Evolutionary conservation across 2,797 vertebrate species (phyloP).

Genomic region (Xenopus petersii): DNA sequence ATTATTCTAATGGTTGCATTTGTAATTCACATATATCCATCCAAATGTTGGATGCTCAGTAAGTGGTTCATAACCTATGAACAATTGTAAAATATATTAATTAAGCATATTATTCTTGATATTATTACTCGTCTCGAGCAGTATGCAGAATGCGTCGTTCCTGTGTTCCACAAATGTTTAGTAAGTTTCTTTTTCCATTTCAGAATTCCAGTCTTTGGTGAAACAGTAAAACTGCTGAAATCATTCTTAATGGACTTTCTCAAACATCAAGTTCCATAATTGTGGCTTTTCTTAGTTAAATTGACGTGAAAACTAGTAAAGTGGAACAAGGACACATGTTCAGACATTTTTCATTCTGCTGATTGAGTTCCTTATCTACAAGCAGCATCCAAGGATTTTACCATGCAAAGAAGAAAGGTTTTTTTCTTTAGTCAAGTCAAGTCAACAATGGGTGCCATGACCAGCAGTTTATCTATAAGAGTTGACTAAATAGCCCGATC

Average conservation of each 20-base stretch:
- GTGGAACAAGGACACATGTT: not conserved
- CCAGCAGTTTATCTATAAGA: no score
- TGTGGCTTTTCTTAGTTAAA: constrained; percentile 13
- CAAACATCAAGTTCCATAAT: not conserved
- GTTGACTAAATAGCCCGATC: no score
- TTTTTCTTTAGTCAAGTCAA: no score
- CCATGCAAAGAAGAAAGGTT: no score
- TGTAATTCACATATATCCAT: no score
- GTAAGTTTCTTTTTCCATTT: constrained; percentile 17
- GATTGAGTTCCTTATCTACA: not conserved
- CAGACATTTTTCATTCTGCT: not conserved
- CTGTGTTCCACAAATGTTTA: not conserved
- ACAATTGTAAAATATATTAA: not conserved
- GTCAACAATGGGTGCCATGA: no score
- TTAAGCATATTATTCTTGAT: no score
- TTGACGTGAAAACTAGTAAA: not conserved
- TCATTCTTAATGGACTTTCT: not conserved
- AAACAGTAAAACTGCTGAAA: constrained; percentile 44
- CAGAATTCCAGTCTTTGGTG: constrained; percentile 55
- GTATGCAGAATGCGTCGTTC: no score
- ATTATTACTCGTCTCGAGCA: no score
- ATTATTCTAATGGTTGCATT: no score
- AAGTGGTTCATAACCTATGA: not conserved
- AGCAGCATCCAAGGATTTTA: not conserved
- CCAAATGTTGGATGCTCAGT: no score